Evolutionary conservation across 2,888 invertebrate genomes (phyloP), one percentile per base, ranked within the genome.

Genomic region (Oasisia sp.): DNA sequence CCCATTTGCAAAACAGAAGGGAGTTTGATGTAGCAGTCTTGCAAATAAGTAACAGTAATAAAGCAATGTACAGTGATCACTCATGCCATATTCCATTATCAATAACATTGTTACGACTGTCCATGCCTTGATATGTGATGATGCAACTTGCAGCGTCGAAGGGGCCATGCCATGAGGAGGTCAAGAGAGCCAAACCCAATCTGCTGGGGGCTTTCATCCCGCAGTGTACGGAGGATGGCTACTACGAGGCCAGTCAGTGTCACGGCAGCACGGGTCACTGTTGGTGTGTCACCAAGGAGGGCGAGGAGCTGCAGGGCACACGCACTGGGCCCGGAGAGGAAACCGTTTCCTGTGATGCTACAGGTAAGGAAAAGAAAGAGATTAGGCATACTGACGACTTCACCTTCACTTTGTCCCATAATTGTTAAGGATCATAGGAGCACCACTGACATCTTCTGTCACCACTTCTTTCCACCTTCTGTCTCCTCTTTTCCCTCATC

Each of bases 181-280:
- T 74, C 7, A n/a, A 74, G 19, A 74, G 27, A 74, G 74, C n/a
- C 27, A 74, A 7, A 3, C 74, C 74, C 74, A 27, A 27, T 19
- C 7, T 7, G 5, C 19, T 32, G 19, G 91, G 91, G 8, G n/a
- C 50, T 12, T 91, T 19, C 91, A n/a, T 45, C 44, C 91, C 91
- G 27, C 38, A 45, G 50, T 91, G 91, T 50, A 14, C 38, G 7
- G n/a, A 91, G 44, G 91, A 91, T 50, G 91, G 91, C 27, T 44
- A 50, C 44, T 91, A 45, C 50, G 14, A 1, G 44, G 14, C 44
- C 14, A 38, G 7, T 14, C 91, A 91, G 91, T 91, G 91, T 50
- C 91, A 91, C 50, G n/a, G 91, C 91, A 91, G 91, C n/a, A 91
- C 91, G 44, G 91, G 91, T n/a, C 45, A 91, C n/a, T 91, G 91